Evolutionary conservation across 1,140 invertebrate species (phyloP).

Genomic region (Drosophila sp.): DNA sequence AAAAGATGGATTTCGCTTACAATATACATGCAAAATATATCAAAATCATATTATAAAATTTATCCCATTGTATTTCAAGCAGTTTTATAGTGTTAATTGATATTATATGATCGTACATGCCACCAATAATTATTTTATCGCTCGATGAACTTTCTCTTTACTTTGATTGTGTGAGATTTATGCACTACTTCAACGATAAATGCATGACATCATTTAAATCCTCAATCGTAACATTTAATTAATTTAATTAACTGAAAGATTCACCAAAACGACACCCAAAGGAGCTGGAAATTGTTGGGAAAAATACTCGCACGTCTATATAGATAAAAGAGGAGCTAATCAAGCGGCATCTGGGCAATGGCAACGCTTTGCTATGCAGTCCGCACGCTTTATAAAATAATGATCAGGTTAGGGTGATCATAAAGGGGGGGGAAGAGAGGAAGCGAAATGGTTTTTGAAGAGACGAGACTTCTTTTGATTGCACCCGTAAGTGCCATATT

Average conservation of each 20-base stretch:
- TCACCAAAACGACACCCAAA: conserved; percentile 61
- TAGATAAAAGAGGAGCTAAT: conserved; percentile 53
- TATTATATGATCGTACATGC: no score
- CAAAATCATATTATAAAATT: no score
- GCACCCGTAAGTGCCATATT: conserved; percentile 80
- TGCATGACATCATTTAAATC: conserved; percentile 48
- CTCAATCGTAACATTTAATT: conserved; percentile 69
- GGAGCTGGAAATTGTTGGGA: conserved; percentile 37
- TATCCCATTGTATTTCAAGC: no score
- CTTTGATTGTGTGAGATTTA: not conserved
- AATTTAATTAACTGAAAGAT: conserved; percentile 78
- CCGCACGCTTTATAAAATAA: conserved; percentile 81
- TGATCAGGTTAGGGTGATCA: conserved; percentile 43
- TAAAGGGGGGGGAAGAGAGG: conserved; percentile 12
- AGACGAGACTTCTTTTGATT: conserved; percentile 55
- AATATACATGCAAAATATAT: no score
- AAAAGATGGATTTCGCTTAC: no score
- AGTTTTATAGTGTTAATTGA: no score
- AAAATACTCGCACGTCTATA: conserved; percentile 22
- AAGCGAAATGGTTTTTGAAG: conserved; percentile 10
- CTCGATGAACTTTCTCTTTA: not conserved
- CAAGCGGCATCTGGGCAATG: conserved; percentile 74
- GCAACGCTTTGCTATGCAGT: conserved; percentile 79
- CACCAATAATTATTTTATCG: not conserved
- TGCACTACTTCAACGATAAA: not conserved